A percentile compares a stretch with the other conserved stretches of the same genome.
Conservation (phyloP, 1,140 invertebrate species). For the Sesamia nonagrioides region DNA sequence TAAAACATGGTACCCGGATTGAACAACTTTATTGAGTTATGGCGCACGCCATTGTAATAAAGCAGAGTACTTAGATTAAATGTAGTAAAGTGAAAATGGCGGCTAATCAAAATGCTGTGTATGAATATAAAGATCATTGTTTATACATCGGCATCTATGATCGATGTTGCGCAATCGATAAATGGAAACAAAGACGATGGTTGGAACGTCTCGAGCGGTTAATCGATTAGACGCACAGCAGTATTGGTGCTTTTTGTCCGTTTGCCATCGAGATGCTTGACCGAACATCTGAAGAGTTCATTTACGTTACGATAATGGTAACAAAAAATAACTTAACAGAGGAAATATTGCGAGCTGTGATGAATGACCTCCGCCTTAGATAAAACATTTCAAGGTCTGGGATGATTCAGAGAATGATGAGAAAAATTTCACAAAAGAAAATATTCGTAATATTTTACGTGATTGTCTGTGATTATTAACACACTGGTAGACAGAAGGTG, state of each 20-base stretch:
- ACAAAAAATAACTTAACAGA: slow-evolving; percentile 16
- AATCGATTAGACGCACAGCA: slow-evolving; percentile 62
- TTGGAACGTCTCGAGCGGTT: slow-evolving; percentile 53
- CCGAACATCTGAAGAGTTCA: slow-evolving; percentile 51
- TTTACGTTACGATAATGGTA: slow-evolving; percentile 44
- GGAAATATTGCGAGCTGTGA: slow-evolving; percentile 19
- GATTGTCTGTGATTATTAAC: background rate
- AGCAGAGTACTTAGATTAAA: slow-evolving; percentile 7
- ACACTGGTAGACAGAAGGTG: background rate
- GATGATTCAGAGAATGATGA: background rate
- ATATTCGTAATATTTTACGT: background rate
- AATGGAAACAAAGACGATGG: slow-evolving; percentile 63
- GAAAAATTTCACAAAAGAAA: slow-evolving; percentile 18
- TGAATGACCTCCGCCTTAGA: slow-evolving; percentile 39
- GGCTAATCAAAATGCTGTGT: slow-evolving; percentile 17
- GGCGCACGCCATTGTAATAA: slow-evolving; percentile 16
- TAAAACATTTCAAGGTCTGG: slow-evolving; percentile 28
- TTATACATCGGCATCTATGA: slow-evolving; percentile 39
- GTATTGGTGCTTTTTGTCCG: slow-evolving; percentile 59
- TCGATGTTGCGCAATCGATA: slow-evolving; percentile 64
- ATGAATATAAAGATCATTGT: slow-evolving; percentile 44
- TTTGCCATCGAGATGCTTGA: slow-evolving; percentile 50
- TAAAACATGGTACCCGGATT: slow-evolving; percentile 24
- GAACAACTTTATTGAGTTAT: slow-evolving; percentile 31
- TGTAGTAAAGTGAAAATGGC: slow-evolving; percentile 10